A percentile compares a stretch with the other conserved stretches of the same genome.
Conservation (phyloP, 2,113 vertebrate species). For the Dolichallabes microphthalmus region DNA sequence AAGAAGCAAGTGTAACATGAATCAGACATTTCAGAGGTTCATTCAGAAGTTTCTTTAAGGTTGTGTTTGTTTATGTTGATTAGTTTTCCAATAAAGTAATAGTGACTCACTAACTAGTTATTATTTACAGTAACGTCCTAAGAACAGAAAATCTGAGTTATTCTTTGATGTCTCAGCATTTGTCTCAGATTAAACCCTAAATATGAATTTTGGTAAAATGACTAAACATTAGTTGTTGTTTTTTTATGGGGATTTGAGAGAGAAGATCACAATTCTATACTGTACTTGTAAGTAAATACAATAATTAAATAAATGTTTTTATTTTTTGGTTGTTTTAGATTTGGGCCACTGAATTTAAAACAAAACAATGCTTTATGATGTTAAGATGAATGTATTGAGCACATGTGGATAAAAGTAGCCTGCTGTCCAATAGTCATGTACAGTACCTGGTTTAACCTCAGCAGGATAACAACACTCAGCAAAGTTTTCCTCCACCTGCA, state of each 20-base stretch:
- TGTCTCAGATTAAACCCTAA: no score
- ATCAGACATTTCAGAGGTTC: neutral
- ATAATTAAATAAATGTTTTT: no score
- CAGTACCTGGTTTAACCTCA: neutral
- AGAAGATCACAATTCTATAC: neutral
- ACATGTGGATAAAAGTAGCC: neutral
- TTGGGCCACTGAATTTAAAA: neutral
- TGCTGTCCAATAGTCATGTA: neutral
- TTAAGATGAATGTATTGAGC: neutral
- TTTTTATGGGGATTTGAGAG: neutral
- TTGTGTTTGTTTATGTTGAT: no score
- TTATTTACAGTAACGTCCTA: neutral
- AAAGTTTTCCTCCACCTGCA: no score
- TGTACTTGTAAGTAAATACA: neutral
- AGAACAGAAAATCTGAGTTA: neutral
- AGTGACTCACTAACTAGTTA: neutral
- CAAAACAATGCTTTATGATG: neutral
- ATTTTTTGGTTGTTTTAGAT: neutral
- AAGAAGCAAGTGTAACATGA: neutral
- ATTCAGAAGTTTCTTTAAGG: neutral
- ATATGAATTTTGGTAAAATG: neutral
- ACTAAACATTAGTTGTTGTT: neutral
- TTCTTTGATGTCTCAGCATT: neutral
- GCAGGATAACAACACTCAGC: no score
- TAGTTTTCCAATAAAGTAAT: neutral